phyloP scores from a whole-genome alignment of 2,888 invertebrate genomes.

The Lepas anatifera region DNA sequence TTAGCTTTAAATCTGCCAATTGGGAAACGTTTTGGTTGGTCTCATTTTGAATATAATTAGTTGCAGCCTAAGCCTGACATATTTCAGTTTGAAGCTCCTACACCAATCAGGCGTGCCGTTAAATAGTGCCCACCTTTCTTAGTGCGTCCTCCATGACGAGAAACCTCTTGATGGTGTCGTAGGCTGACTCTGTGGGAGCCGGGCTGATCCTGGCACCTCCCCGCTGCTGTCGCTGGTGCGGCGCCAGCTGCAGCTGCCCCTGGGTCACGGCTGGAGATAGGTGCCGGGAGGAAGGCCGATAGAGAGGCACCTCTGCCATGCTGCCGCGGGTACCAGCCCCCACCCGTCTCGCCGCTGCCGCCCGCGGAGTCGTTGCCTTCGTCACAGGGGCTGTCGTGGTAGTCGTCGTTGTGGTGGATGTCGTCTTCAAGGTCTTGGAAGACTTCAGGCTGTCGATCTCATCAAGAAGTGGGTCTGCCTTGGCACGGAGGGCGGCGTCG shows the following conservation, averaged over 20 bases:
- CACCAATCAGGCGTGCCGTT: no score
- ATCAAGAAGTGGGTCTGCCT: background rate
- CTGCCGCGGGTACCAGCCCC: slow-evolving; percentile 39
- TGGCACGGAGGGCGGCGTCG: background rate
- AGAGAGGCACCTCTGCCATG: slow-evolving; percentile 50
- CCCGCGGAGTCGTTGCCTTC: background rate
- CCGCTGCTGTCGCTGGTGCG: slow-evolving; percentile 29
- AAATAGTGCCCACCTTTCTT: slow-evolving; percentile 49
- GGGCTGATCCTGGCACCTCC: slow-evolving; percentile 42
- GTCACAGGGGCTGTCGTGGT: background rate
- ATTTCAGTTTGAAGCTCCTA: no score
- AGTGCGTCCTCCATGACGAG: slow-evolving; percentile 43
- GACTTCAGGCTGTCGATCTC: background rate
- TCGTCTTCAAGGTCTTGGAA: no score
- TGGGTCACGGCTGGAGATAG: slow-evolving; percentile 45
- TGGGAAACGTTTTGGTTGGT: no score
- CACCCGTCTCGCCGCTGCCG: slow-evolving; percentile 24
- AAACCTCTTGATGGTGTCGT: slow-evolving; percentile 45
- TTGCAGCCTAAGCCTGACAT: no score
- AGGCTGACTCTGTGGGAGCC: slow-evolving; percentile 39
- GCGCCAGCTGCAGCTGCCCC: slow-evolving; percentile 26
- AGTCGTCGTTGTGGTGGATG: background rate
- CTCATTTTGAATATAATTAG: no score
- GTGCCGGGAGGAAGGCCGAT: slow-evolving; percentile 43
- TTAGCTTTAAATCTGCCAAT: no score